These are phyloP conservation scores for Asteroscopus sphinx DNA, from an alignment of 2,888 invertebrate genomes.

Conservation along the genomic window DNA sequence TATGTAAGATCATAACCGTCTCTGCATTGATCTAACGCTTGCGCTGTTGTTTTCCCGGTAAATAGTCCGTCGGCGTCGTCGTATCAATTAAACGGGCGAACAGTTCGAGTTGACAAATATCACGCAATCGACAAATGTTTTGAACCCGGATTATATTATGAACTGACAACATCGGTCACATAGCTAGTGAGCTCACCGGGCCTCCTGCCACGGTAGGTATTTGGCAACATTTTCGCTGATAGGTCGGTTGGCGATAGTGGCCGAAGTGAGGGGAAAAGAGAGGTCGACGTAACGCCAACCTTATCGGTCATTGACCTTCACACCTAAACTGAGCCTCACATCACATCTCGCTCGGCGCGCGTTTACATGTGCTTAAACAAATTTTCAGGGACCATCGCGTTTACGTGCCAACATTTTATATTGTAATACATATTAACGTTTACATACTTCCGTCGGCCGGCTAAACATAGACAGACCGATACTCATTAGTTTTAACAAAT, in stretches of 20 bases:
- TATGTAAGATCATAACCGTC: slow-evolving; percentile 3
- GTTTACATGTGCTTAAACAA: slow-evolving; percentile 67
- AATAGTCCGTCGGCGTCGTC: slow-evolving; percentile 13
- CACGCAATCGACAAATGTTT: slow-evolving; percentile 37
- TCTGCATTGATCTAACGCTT: neutral
- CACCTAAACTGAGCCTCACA: slow-evolving; percentile 88
- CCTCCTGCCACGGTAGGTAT: slow-evolving; percentile 55
- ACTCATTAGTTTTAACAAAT: slow-evolving; percentile 46
- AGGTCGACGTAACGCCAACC: slow-evolving; percentile 81
- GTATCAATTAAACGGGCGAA: slow-evolving; percentile 8
- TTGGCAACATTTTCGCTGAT: slow-evolving; percentile 69
- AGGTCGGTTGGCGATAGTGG: slow-evolving; percentile 71
- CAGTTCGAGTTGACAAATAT: slow-evolving; percentile 30
- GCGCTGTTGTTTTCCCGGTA: slow-evolving; percentile 15
- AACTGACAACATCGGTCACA: slow-evolving; percentile 38
- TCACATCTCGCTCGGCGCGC: slow-evolving; percentile 80
- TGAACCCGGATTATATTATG: slow-evolving; percentile 39
- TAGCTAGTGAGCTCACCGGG: slow-evolving; percentile 34
- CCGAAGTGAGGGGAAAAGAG: slow-evolving; percentile 71
- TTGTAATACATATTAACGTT: slow-evolving; percentile 55
- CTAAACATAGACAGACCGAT: slow-evolving; percentile 49
- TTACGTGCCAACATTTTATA: slow-evolving; percentile 57
- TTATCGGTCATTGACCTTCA: slow-evolving; percentile 89
- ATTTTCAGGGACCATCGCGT: slow-evolving; percentile 72
- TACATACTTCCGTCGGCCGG: slow-evolving; percentile 48